A percentile compares a stretch with the other conserved stretches of the same genome.
Evolutionary conservation across 2,888 invertebrate species (phyloP).

Genomic region (Luffia ferchaultella): DNA sequence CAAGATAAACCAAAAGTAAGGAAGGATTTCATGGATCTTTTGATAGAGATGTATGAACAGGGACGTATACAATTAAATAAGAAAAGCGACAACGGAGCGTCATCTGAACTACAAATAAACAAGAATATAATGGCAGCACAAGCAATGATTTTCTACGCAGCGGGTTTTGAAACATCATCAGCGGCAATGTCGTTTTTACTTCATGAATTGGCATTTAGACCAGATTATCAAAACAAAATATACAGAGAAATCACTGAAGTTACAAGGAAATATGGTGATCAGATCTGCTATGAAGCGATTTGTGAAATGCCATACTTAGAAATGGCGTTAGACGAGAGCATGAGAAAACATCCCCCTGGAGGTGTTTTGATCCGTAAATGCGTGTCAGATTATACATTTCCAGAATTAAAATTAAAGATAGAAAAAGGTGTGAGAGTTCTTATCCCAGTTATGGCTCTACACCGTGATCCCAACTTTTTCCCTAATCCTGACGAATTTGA

Average conservation of each 20-base stretch:
- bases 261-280: slow-evolving; percentile 24
- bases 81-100: not conserved
- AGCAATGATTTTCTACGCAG: slow-evolving; percentile 33
- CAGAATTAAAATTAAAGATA: slow-evolving; percentile 25
- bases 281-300: slow-evolving; percentile 37
- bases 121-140: slow-evolving; percentile 27
- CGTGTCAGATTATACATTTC: slow-evolving; percentile 26
- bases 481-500: slow-evolving; percentile 29
- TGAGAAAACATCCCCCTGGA: slow-evolving; percentile 47
- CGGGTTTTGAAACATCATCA: slow-evolving; percentile 44
- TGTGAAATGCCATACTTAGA: slow-evolving; percentile 40
- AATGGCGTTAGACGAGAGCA: slow-evolving; percentile 39
- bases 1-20: not conserved
- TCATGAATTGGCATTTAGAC: slow-evolving; percentile 33
- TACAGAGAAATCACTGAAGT: slow-evolving; percentile 28
- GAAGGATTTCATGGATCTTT: slow-evolving; percentile 7
- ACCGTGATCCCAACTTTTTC: slow-evolving; percentile 39
- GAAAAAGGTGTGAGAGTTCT: slow-evolving; percentile 23
- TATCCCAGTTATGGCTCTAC: slow-evolving; percentile 28
- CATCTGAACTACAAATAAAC: slow-evolving; percentile 17
- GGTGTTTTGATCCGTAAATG: slow-evolving; percentile 33
- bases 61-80: slow-evolving; percentile 2
- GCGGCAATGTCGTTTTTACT: slow-evolving; percentile 30
- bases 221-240: slow-evolving; percentile 31
- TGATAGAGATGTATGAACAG: slow-evolving; percentile 2